Percentiles rank a stretch among this genome's conserved stretches.
Conservation (phyloP, 2,888 invertebrate species). For the Drosophila ezoana region DNA sequence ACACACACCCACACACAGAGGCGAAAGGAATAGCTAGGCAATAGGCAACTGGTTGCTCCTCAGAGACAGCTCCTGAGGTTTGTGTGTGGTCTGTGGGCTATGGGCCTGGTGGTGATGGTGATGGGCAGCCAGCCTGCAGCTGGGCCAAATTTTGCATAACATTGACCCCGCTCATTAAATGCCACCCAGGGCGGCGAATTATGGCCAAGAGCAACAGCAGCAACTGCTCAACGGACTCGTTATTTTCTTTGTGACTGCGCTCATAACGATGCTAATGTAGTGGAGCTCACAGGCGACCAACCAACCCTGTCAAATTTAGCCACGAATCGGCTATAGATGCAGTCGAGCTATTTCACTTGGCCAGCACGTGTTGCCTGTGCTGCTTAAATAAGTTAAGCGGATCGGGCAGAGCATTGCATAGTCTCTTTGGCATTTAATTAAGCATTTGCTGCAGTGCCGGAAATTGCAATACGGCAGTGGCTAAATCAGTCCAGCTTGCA, state of each 20-base stretch:
- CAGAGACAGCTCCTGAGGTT: conserved; percentile 5
- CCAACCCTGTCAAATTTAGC: conserved; percentile 59
- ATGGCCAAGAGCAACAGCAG: conserved; percentile 30
- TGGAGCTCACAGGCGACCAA: conserved; percentile 16
- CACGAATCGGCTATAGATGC: conserved; percentile 46
- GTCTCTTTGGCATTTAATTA: conserved; percentile 64
- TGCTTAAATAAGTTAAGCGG: conserved; percentile 3
- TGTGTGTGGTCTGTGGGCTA: background rate
- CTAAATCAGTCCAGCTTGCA: background rate
- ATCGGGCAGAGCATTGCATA: conserved; percentile 7
- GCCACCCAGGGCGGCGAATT: conserved; percentile 47
- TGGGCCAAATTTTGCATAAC: conserved; percentile 60
- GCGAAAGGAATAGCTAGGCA: conserved; percentile 4
- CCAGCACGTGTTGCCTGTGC: background rate
- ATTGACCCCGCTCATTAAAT: conserved; percentile 68
- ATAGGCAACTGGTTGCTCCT: conserved; percentile 17
- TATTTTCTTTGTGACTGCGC: conserved; percentile 57
- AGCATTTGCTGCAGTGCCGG: conserved; percentile 66
- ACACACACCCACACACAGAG: background rate
- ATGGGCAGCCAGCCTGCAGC: conserved; percentile 13
- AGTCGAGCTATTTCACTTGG: conserved; percentile 6
- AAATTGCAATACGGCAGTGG: conserved; percentile 53
- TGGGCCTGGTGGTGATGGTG: background rate
- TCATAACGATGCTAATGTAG: conserved; percentile 71
- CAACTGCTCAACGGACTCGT: conserved; percentile 31